These are phyloP conservation scores for Anableps anableps DNA, from an alignment of 2,797 vertebrate species.

Conservation along the genomic window DNA sequence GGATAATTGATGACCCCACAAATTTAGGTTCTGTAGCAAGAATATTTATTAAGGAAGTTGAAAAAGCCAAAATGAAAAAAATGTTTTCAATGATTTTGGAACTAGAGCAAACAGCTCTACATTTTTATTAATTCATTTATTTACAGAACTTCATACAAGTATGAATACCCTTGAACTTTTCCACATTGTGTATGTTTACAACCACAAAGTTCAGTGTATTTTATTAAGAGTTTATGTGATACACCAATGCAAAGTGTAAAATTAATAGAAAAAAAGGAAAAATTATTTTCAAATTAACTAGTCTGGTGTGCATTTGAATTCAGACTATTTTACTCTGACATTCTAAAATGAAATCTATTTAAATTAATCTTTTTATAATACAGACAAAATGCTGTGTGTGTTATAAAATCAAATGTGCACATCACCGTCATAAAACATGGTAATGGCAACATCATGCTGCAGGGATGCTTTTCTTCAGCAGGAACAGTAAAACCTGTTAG, in stretches of 20 bases:
- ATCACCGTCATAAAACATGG: background rate
- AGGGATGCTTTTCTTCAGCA: background rate
- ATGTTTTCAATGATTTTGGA: background rate
- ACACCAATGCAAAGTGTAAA: background rate
- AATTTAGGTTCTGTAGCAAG: constrained; percentile 89
- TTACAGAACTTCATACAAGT: background rate
- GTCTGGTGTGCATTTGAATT: background rate
- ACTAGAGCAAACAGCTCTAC: background rate
- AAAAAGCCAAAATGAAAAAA: background rate
- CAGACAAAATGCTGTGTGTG: background rate
- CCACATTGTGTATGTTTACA: background rate
- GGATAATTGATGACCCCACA: constrained; percentile 90
- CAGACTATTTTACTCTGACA: background rate
- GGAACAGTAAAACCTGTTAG: background rate
- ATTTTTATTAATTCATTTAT: background rate
- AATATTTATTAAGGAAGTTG: background rate
- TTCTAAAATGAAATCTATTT: background rate
- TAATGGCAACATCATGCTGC: background rate
- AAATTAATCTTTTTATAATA: background rate
- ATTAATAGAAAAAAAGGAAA: background rate
- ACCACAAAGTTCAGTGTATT: background rate
- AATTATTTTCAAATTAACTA: background rate
- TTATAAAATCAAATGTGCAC: background rate
- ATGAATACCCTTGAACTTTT: background rate
- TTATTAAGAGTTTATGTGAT: background rate